A percentile compares a stretch with the other conserved stretches of the same genome.
Conservation (phyloP, 2,113 vertebrate genomes). For the Caretta caretta region DNA sequence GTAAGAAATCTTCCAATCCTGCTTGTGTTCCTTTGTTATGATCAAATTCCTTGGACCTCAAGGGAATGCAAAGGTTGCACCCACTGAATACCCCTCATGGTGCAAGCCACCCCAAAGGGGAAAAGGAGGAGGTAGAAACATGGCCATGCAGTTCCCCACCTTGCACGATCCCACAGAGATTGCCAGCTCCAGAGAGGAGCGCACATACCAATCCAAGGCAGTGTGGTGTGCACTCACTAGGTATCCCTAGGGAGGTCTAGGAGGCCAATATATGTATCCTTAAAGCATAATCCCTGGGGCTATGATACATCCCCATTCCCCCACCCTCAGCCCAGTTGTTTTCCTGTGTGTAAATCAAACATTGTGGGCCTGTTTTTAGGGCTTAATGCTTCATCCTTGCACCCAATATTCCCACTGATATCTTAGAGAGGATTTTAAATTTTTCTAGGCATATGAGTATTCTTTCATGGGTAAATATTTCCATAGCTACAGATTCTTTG, state of each 20-base stretch:
- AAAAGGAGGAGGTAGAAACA: background rate
- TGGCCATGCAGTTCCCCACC: rapidly evolving
- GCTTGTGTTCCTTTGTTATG: background rate
- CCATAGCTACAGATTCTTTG: constrained; percentile 69
- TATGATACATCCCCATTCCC: too few species aligned
- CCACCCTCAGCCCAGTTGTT: too few species aligned
- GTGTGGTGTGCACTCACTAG: rapidly evolving
- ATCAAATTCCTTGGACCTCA: background rate
- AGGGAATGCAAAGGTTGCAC: background rate
- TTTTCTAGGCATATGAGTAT: constrained; percentile 38
- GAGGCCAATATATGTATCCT: background rate
- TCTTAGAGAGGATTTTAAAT: constrained; percentile 45
- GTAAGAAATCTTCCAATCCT: background rate
- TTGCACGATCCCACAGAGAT: rapidly evolving
- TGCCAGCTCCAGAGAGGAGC: background rate
- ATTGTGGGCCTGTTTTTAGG: background rate
- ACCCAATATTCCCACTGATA: constrained; percentile 12
- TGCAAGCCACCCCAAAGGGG: background rate
- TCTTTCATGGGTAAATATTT: constrained; percentile 58
- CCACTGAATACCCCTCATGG: background rate
- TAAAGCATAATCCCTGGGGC: background rate
- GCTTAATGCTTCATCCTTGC: constrained; percentile 35
- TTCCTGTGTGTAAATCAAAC: rapidly evolving
- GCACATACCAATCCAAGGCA: background rate
- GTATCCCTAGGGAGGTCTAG: background rate